Base-by-base conservation (phyloP, 2,888 invertebrate genomes). In the Mesorhabditis sp. region DNA sequence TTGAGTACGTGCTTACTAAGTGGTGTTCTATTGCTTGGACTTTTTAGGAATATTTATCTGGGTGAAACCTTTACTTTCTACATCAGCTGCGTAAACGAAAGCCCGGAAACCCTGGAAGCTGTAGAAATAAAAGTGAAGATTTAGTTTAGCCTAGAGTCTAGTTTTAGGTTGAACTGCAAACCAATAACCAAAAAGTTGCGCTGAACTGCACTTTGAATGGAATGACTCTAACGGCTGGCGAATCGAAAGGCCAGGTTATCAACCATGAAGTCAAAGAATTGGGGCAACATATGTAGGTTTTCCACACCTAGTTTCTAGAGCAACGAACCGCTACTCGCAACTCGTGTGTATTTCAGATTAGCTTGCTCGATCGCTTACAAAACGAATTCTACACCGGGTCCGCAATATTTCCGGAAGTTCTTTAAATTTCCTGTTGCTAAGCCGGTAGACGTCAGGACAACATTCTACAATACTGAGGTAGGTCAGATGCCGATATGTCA, bases 181-280 rank as follows among this genome's bases (percentile, higher is more conserved):
- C 95, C 5, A 93, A 91, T 84, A 88, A 92, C 4, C 94, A 95
- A 85, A 90, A 92, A 76, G 91, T 95, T 82, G 90, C 92, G 67
- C 88, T 97, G 72, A 91, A 92, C 4, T 74, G 75, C 62, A 66
- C 68, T 4, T 67, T 78, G 43, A 81, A 87, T 76, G 86, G 88
- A 66, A 86, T 87, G 44, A 88, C 89, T 79, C 87, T 91, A 72
- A 87, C 87, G 65, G 91, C 93, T 0, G 92, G 93, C 82, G 91
- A 92, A 85, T 95, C 93, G 10, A 90, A 95, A 15, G 94, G 95
- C 88, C 92, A 95, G 88, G 93, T 97, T 50, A 94, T 97, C 84
- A 93, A 94, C 85, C 95, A 98, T 88, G 97, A 98, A 90, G 95
- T 98, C n/a, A 97, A 96, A 88, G 97, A 98, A 88, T 91, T 95